Conservation (phyloP, 2,888 invertebrate species). For the Molorchus minor region DNA sequence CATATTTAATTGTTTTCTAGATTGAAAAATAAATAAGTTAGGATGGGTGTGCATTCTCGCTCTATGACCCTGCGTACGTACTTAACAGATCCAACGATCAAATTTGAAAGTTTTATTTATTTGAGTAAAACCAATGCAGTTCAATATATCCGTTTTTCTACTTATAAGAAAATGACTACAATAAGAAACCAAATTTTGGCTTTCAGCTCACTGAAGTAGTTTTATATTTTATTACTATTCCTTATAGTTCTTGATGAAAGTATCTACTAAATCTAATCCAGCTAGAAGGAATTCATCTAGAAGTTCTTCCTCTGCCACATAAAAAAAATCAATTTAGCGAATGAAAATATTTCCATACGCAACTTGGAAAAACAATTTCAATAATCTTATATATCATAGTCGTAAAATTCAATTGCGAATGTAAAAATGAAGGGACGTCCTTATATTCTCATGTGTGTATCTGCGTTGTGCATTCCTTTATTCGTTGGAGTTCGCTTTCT, state of each 20-base stretch:
- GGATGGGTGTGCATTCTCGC: too few relatives aligned
- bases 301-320: constrained; percentile 38
- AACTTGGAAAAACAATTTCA: constrained; percentile 49
- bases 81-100: too few relatives aligned
- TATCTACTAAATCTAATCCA: constrained; percentile 44
- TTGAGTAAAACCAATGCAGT: too few relatives aligned
- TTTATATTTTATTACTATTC: constrained; percentile 45
- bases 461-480: too few relatives aligned
- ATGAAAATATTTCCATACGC: constrained; percentile 56
- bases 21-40: too few relatives aligned
- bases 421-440: not conserved
- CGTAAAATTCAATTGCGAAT: constrained; percentile 34
- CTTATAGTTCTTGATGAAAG: constrained; percentile 47
- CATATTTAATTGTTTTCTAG: too few relatives aligned
- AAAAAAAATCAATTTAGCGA: constrained; percentile 56
- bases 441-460: not conserved
- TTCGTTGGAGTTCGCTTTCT: too few relatives aligned
- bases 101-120: too few relatives aligned
- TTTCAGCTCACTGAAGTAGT: constrained; percentile 29
- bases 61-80: too few relatives aligned
- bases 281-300: constrained; percentile 34
- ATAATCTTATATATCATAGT: constrained; percentile 40
- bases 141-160: too few relatives aligned
- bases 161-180: too few relatives aligned
- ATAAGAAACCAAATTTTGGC: too few relatives aligned